Evolutionary conservation across 2,113 vertebrate genomes (phyloP), one percentile per base, ranked within the genome.

Genomic region (Probosciger aterrimus): DNA sequence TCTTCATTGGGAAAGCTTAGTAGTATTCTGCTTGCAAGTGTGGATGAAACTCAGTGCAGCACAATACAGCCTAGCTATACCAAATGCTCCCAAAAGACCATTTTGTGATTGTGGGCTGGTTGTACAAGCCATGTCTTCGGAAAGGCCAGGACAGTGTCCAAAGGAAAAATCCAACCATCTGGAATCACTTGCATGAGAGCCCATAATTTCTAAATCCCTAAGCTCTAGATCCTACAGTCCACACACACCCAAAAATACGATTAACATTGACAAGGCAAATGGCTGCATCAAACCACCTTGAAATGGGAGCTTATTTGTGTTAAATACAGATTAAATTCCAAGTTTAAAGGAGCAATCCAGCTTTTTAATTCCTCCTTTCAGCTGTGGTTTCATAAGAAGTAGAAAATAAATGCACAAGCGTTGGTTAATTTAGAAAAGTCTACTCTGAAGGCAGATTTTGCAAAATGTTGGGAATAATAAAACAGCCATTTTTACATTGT

Each of bases 351-450:
- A 1, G 31, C 62, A 87, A 15, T 85, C 19, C 50, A 79, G 24
- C 28, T 94, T 87, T 92, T 79, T 64, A 87, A 91, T 95, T 87
- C 39, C 28, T 92, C 31, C 74, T 87, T 91, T 91, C 86, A 91
- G 74, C 69, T 89, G 41, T 82, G 81, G 52, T 47, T 97, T 93
- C 82, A 17, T 39, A 73, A 69, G 15, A 74, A 71, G 30, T 33
- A 92, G 62, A 83, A 91, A 92, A 86, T 68, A 83, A 82, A 28
- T 82, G n/a, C 62, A 83, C 11, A 77, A 89, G 33, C 27, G 52
- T 18, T 82, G 67, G 79, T 93, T 97, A 95, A 88, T 74, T 95
- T 94, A 67, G 88, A 96, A 71, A 74, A 96, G 60, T 82, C 68
- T 77, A 1, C 18, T 88, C 63, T 44, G 78, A 78, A 78, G 43